These are phyloP conservation scores for Sinosuthora webbiana DNA, from an alignment of 2,113 vertebrate genomes.

Conservation along the genomic window DNA sequence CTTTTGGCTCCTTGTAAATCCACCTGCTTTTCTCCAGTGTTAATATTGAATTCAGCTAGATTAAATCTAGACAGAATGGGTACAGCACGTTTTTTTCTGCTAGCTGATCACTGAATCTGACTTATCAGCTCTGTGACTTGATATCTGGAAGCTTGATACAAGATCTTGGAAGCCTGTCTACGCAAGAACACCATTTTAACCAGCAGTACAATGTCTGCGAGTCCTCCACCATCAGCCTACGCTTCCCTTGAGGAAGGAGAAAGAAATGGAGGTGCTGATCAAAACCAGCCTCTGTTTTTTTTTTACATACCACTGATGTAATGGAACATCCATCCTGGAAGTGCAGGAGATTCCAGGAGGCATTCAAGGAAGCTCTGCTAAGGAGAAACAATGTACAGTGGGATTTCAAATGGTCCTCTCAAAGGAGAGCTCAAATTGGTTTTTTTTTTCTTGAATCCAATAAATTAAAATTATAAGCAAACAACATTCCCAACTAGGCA, in stretches of 20 bases:
- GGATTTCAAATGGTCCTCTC: not conserved
- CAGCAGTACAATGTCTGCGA: accelerated
- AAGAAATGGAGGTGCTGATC: not conserved
- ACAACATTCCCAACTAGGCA: not conserved
- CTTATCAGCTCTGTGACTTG: not conserved
- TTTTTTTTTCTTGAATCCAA: not conserved
- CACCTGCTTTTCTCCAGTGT: not conserved
- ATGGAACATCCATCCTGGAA: not conserved
- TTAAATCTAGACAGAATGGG: not conserved
- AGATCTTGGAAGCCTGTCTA: not conserved
- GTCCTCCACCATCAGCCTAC: not conserved
- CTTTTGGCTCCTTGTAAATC: not conserved
- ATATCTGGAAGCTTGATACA: not conserved
- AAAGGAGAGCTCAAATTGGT: not conserved
- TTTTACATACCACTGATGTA: not conserved
- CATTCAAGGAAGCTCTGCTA: not conserved
- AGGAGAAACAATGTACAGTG: not conserved
- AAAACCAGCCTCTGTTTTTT: not conserved
- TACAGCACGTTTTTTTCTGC: not conserved
- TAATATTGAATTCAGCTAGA: not conserved
- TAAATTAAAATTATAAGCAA: not conserved
- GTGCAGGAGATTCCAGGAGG: not conserved
- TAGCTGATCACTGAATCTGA: not conserved
- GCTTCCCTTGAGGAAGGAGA: not conserved
- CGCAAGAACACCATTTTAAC: not conserved